Percentiles rank a stretch among this genome's conserved stretches.
These are phyloP conservation scores for Octopus sinensis DNA, from an alignment of 1,140 invertebrate species.

Conservation along the genomic window DNA sequence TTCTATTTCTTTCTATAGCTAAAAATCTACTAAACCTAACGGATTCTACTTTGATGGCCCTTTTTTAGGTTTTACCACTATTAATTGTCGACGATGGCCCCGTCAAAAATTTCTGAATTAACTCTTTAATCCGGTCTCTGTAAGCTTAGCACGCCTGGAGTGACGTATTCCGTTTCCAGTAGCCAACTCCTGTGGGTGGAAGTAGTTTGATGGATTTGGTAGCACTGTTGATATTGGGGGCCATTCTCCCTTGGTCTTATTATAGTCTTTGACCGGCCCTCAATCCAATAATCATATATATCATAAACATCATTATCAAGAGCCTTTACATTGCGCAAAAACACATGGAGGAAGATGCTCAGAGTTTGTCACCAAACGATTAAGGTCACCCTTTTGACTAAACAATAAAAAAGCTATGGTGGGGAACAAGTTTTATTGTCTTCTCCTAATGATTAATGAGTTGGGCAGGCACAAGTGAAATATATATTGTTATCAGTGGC, in stretches of 20 bases:
- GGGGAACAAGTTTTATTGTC: constrained; percentile 49
- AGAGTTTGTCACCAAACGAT: constrained; percentile 47
- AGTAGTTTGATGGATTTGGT: too few species aligned
- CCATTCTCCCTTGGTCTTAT: constrained; percentile 70
- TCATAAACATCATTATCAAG: constrained; percentile 82
- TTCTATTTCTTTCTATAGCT: too few species aligned
- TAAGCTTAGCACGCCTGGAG: too few species aligned
- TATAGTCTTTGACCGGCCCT: constrained; percentile 74
- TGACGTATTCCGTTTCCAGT: too few species aligned
- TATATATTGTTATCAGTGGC: constrained; percentile 30
- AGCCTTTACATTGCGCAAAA: constrained; percentile 73
- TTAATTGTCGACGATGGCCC: too few species aligned
- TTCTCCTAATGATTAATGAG: constrained; percentile 50
- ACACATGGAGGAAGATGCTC: constrained; percentile 47
- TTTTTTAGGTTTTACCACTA: too few species aligned
- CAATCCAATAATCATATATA: constrained; percentile 79
- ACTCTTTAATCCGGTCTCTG: too few species aligned
- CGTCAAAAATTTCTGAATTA: too few species aligned
- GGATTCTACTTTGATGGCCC: too few species aligned
- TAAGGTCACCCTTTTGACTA: constrained; percentile 53
- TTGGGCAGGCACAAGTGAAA: constrained; percentile 54
- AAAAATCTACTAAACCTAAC: too few species aligned
- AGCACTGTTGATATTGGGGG: constrained; percentile 44
- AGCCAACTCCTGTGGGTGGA: too few species aligned
- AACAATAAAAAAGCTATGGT: constrained; percentile 56